These are phyloP conservation scores for Gymnoscopelus microlampas DNA, from an alignment of 2,797 vertebrate species.

Conservation along the genomic window DNA sequence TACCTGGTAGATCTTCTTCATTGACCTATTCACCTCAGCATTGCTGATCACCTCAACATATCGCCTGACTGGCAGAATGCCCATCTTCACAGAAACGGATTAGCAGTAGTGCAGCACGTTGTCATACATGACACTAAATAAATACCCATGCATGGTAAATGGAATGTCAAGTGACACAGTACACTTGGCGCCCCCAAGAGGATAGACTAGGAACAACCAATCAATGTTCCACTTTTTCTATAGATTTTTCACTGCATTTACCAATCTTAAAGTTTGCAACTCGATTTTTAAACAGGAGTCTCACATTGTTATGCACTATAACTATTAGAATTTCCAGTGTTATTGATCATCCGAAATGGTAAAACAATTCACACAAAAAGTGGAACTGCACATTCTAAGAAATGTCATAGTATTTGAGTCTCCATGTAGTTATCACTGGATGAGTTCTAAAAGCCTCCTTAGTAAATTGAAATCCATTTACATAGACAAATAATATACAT, in stretches of 20 bases:
- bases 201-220: neutral
- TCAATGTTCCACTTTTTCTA: too few relatives aligned
- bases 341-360: neutral
- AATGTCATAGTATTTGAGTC: too few relatives aligned
- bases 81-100: conserved; percentile 69
- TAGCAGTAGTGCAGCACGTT: conserved; percentile 10
- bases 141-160: conserved; percentile 1
- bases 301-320: too few relatives aligned
- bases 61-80: conserved; percentile 76
- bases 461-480: too few relatives aligned
- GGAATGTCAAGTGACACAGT: neutral
- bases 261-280: too few relatives aligned
- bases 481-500: conserved; percentile 1
- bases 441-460: too few relatives aligned
- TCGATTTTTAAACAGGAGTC: too few relatives aligned
- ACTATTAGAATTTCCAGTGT: too few relatives aligned
- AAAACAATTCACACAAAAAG: neutral
- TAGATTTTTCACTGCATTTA: too few relatives aligned
- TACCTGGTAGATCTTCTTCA: conserved; percentile 54
- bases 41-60: conserved; percentile 81
- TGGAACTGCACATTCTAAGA: too few relatives aligned
- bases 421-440: too few relatives aligned
- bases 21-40: conserved; percentile 70
- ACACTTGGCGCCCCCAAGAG: conserved; percentile 10
- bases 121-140: conserved; percentile 7